phyloP scores from a whole-genome alignment of 53 echinoderm and acorn worm species.

The Henricia sp. region DNA sequence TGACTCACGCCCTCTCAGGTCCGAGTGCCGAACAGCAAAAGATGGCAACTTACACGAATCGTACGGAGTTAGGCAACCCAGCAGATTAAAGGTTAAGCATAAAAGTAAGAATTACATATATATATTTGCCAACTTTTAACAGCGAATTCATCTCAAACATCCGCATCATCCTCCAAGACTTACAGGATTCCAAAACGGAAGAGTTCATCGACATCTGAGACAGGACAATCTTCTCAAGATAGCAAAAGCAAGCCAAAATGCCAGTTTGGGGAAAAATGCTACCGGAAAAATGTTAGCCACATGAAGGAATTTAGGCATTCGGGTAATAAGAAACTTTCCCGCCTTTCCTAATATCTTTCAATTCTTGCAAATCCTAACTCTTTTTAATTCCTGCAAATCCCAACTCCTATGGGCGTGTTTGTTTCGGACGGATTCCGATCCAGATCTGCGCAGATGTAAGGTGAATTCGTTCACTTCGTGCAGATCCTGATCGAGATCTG shows the following conservation, averaged over 20 bases:
- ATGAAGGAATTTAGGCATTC: slow-evolving; percentile 68
- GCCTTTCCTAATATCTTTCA: background rate
- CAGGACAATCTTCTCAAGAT: background rate
- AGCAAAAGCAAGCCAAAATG: slow-evolving; percentile 58
- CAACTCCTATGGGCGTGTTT: background rate
- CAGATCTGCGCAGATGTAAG: too few species aligned
- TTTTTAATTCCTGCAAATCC: background rate
- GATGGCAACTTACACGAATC: too few species aligned
- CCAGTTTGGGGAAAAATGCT: slow-evolving; percentile 69
- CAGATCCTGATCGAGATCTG: too few species aligned
- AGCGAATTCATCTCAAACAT: background rate
- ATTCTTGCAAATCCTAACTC: background rate
- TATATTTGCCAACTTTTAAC: background rate
- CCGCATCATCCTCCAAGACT: slow-evolving; percentile 13
- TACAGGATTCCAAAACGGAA: slow-evolving; percentile 39
- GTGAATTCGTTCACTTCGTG: too few species aligned
- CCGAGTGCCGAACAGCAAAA: too few species aligned
- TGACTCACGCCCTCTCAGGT: too few species aligned
- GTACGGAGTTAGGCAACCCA: too few species aligned
- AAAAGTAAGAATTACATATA: too few species aligned
- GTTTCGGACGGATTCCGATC: too few species aligned
- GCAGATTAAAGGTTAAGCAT: too few species aligned
- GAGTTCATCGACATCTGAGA: background rate
- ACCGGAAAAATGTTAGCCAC: slow-evolving; percentile 71
- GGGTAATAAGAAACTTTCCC: slow-evolving; percentile 36